These are phyloP conservation scores for Aselliscus stoliczkanus DNA, from an alignment of 2,797 vertebrate species.

Conservation along the genomic window DNA sequence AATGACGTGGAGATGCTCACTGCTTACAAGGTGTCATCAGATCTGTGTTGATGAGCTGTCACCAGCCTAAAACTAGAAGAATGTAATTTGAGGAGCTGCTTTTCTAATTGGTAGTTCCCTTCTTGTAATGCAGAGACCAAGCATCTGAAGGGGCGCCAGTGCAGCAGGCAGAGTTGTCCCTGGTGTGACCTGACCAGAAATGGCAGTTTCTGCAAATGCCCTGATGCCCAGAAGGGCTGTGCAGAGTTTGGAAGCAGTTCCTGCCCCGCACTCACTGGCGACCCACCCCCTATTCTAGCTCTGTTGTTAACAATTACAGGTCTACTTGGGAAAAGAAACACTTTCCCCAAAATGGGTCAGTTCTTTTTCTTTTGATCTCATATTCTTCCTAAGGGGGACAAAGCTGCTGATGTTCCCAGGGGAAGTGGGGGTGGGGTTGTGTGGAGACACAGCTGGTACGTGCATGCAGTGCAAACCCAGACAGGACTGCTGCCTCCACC, in stretches of 20 bases:
- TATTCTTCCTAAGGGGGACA: neutral
- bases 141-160: accelerated
- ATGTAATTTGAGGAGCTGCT: accelerated
- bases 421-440: neutral
- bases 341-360: neutral
- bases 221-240: neutral
- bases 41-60: neutral
- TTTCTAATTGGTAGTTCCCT: neutral
- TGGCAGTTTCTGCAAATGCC: neutral
- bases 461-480: accelerated
- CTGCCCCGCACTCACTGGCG: neutral
- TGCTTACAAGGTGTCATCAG: neutral
- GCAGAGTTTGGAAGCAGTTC: neutral
- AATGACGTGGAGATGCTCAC: neutral
- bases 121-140: neutral
- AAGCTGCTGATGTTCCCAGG: neutral
- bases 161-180: neutral
- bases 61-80: neutral
- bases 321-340: neutral
- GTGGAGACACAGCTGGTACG: accelerated
- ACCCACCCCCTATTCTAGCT: neutral
- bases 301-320: slow-evolving; percentile 29
- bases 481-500: neutral
- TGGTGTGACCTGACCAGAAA: neutral
- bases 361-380: slow-evolving; percentile 9